These are phyloP conservation scores for Sminthopsis crassicaudata DNA, from an alignment of 2,113 vertebrate genomes.

Conservation along the genomic window DNA sequence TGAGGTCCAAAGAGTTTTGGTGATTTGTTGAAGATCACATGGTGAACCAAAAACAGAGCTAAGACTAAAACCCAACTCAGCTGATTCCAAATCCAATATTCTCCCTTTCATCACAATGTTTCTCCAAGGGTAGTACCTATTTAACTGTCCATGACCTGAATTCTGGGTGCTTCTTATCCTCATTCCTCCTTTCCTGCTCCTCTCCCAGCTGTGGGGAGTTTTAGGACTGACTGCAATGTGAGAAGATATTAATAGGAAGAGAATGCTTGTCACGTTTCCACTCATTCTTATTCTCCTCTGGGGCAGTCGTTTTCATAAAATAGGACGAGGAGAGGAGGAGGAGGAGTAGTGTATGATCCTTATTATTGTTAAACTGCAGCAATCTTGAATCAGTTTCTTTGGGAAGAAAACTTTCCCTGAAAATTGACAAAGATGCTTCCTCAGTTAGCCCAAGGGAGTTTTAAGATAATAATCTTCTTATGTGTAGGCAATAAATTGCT, in stretches of 20 bases:
- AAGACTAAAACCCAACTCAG: not conserved
- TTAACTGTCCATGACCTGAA: not conserved
- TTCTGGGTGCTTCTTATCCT: not conserved
- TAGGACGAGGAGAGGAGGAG: constrained; percentile 4
- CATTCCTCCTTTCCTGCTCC: not conserved
- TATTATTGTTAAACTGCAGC: constrained; percentile 47
- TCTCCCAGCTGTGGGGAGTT: not conserved
- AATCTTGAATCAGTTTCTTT: constrained; percentile 63
- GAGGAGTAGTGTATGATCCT: not conserved
- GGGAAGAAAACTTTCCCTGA: constrained; percentile 41
- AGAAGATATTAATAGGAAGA: not conserved
- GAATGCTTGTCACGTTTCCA: not conserved
- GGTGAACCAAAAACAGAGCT: not conserved
- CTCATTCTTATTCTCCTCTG: not conserved
- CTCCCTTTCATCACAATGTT: not conserved
- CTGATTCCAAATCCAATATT: rapidly evolving
- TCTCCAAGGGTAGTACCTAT: constrained; percentile 4
- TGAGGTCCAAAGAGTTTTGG: not conserved
- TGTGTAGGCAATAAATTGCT: not conserved
- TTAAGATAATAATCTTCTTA: not conserved
- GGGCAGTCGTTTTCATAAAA: constrained; percentile 4
- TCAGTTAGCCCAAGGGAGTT: not conserved
- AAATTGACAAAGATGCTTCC: constrained; percentile 27
- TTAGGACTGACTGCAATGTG: rapidly evolving
- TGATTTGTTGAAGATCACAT: not conserved